Conservation (phyloP, 2,797 vertebrate species). For the Fundulus diaphanus region DNA sequence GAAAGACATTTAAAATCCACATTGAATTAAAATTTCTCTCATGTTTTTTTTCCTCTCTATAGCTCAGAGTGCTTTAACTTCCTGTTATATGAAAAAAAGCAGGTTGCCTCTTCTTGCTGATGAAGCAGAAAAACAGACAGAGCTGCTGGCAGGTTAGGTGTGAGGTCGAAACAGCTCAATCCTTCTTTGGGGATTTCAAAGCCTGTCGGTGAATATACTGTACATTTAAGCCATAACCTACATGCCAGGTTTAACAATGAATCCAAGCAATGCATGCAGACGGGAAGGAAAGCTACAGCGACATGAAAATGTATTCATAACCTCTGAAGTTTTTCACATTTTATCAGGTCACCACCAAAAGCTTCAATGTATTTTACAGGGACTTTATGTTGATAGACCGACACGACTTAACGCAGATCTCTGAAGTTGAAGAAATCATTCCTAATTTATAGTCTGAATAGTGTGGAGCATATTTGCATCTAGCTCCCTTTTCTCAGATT, state of each 20-base stretch:
- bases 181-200: background rate
- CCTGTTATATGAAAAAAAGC: background rate
- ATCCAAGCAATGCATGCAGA: background rate
- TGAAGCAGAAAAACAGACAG: background rate
- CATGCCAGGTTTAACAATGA: background rate
- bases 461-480: background rate
- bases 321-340: too few relatives aligned
- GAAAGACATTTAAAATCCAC: background rate
- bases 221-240: background rate
- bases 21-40: background rate
- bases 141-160: background rate
- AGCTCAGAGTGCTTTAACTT: background rate
- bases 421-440: background rate
- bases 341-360: background rate
- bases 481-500: background rate
- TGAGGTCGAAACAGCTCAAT: background rate
- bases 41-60: background rate
- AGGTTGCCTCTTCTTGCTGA: slow-evolving; percentile 1
- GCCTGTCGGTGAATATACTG: background rate
- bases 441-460: background rate
- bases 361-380: background rate
- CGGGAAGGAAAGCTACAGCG: background rate
- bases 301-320: background rate
- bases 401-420: background rate
- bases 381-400: background rate